These are phyloP conservation scores for Melanerpes formicivorus DNA, from an alignment of 2,113 vertebrate species.

Conservation along the genomic window DNA sequence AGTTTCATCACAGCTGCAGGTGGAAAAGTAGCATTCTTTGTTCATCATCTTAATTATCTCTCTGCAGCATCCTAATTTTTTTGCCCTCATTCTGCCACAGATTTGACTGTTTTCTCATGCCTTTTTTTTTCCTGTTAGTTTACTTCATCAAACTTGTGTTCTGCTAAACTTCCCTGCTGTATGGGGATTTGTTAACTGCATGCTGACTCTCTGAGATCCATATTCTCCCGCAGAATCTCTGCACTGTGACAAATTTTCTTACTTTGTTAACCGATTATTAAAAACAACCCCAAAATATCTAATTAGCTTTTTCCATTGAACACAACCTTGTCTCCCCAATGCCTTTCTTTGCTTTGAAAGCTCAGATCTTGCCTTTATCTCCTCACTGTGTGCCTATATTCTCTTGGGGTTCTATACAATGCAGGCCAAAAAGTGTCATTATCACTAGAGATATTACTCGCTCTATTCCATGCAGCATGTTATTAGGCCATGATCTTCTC, in stretches of 20 bases:
- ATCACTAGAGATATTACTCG: neutral
- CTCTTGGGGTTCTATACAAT: rapidly evolving
- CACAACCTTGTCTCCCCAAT: neutral
- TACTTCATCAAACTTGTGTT: neutral
- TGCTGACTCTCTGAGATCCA: neutral
- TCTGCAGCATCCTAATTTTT: neutral
- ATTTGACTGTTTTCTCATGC: neutral
- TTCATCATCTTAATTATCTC: neutral
- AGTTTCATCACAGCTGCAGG: neutral
- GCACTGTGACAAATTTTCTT: neutral
- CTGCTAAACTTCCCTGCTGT: neutral
- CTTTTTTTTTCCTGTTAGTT: neutral
- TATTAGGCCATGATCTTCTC: neutral
- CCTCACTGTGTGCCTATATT: neutral
- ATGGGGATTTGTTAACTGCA: neutral
- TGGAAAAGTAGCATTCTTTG: neutral
- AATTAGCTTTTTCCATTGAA: neutral
- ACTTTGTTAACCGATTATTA: neutral
- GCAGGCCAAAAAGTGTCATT: neutral
- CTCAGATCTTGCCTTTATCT: neutral
- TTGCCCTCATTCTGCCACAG: neutral
- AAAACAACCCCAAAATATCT: too few relatives aligned
- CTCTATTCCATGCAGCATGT: neutral
- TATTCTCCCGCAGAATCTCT: neutral
- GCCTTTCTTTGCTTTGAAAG: neutral